Conservation (phyloP, 2,113 vertebrate genomes). For the Oenanthe oenanthe region DNA sequence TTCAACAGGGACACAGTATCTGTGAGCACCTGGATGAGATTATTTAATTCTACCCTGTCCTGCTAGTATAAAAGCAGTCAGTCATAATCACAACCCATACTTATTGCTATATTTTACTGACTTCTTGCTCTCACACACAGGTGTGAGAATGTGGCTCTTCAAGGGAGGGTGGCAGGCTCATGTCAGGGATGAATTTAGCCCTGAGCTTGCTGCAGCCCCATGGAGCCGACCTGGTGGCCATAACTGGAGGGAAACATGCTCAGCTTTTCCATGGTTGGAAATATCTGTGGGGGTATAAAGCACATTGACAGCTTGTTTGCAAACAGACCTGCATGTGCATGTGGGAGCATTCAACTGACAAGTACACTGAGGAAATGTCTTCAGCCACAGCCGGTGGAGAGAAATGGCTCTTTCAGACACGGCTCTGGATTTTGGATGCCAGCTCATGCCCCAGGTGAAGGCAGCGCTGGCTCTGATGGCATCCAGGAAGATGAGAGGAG, state of each 20-base stretch:
- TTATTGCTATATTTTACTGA: neutral
- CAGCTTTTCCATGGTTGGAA: neutral
- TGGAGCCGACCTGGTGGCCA: fast-evolving
- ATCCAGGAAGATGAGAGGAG: slow-evolving; percentile 11
- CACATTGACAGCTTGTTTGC: neutral
- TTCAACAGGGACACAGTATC: neutral
- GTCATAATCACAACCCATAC: fast-evolving
- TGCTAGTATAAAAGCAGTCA: neutral
- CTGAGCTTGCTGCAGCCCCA: neutral
- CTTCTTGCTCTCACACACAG: neutral
- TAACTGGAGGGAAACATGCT: neutral
- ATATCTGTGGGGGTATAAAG: neutral
- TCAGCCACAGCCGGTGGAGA: neutral
- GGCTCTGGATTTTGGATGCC: neutral
- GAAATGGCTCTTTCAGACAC: neutral
- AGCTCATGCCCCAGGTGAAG: fast-evolving
- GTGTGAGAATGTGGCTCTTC: neutral
- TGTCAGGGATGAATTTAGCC: neutral
- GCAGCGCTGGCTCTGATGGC: neutral
- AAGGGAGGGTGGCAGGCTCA: fast-evolving
- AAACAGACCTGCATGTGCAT: fast-evolving
- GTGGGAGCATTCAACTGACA: neutral
- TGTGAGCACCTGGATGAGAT: neutral
- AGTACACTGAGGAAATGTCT: neutral
- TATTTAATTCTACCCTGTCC: neutral